A percentile compares a stretch with the other conserved stretches of the same genome.
These are phyloP conservation scores for Adrianichthys oophorus DNA, from an alignment of 2,797 vertebrate species.

Conservation along the genomic window DNA sequence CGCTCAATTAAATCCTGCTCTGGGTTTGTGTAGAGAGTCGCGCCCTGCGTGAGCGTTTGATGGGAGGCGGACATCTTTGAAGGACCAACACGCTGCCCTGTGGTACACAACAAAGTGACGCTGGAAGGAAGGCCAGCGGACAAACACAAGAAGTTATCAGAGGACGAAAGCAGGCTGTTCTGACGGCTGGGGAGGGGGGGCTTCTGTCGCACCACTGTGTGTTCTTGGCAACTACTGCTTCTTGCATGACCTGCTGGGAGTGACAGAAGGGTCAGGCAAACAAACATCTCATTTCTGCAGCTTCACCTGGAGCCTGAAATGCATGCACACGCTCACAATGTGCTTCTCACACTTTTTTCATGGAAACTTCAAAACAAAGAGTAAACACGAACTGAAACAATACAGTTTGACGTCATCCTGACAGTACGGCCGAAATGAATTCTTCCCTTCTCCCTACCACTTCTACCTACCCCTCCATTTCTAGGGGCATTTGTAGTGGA, in stretches of 20 bases:
- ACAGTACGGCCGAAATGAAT: no score
- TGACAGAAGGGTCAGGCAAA: no score
- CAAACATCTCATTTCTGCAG: no score
- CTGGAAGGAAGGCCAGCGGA: conserved; percentile 9
- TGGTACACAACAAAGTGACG: conserved; percentile 12
- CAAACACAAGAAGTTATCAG: conserved; percentile 35
- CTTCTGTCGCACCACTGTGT: conserved; percentile 6
- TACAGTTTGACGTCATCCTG: no score
- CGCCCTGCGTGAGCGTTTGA: conserved; percentile 18
- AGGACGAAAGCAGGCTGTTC: conserved; percentile 32
- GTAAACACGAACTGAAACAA: no score
- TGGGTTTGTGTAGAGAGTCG: conserved; percentile 17
- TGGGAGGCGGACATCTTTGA: conserved; percentile 28
- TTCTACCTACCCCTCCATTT: no score
- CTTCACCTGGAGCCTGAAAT: no score
- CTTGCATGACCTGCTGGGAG: not conserved
- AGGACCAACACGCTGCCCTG: conserved; percentile 26
- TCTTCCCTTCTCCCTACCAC: no score
- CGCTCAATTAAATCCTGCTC: conserved; percentile 45
- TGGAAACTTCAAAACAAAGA: no score
- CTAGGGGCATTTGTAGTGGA: no score
- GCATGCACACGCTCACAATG: no score
- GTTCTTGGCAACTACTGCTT: conserved; percentile 1
- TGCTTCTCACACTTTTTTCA: no score
- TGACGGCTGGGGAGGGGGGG: conserved; percentile 6